Percentiles rank a stretch among this genome's conserved stretches.
Evolutionary conservation across 2,113 vertebrate genomes (phyloP).

Genomic region (Promerops cafer): DNA sequence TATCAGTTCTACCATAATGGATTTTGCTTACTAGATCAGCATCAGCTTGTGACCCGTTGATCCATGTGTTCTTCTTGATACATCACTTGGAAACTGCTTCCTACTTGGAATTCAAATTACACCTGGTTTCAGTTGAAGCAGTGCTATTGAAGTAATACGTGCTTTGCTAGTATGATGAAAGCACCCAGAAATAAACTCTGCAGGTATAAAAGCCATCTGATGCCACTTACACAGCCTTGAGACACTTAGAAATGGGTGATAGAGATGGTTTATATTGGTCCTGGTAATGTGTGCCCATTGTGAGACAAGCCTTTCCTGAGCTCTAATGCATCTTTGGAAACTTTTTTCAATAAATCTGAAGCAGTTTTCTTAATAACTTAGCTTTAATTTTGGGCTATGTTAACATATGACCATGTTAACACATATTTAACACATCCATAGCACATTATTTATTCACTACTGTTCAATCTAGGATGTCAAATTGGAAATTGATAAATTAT

Average conservation of each 20-base stretch:
- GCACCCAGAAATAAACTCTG: neutral
- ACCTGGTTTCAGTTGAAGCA: neutral
- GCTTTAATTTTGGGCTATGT: neutral
- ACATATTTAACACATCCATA: neutral
- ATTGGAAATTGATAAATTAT: neutral
- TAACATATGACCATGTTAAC: neutral
- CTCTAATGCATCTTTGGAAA: neutral
- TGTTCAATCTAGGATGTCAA: neutral
- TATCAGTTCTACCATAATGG: neutral
- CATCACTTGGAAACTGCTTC: neutral
- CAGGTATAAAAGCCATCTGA: neutral
- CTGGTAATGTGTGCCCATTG: fast-evolving
- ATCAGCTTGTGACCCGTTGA: neutral
- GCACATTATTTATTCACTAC: neutral
- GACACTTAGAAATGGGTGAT: neutral
- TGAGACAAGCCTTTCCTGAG: neutral
- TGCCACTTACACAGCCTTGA: neutral
- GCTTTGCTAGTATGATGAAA: neutral
- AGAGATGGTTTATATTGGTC: neutral
- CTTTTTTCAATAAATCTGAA: neutral
- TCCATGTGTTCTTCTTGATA: neutral
- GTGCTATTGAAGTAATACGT: neutral
- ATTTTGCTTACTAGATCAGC: neutral
- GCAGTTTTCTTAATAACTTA: neutral
- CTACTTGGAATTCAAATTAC: neutral